Evolutionary conservation across 2,113 vertebrate genomes (phyloP).

Genomic region (Ailuropoda melanoleuca): DNA sequence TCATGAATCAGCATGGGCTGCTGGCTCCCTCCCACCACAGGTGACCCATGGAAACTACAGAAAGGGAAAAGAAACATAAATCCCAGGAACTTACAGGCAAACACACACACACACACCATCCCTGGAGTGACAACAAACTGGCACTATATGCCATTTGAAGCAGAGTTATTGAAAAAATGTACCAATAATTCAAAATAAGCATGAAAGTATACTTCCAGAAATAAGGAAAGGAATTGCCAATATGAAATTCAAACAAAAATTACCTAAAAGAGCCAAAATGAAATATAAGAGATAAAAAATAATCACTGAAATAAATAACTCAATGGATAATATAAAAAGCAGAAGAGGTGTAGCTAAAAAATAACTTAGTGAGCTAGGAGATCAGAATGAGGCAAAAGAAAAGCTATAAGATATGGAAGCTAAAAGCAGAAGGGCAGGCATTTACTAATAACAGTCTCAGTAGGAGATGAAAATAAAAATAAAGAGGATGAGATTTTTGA

Average conservation of each 20-base stretch:
- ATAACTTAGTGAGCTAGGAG: neutral
- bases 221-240: neutral
- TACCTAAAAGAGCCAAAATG: neutral
- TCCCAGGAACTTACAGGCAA: neutral
- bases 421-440: neutral
- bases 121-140: neutral
- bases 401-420: neutral
- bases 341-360: neutral
- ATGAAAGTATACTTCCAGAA: neutral
- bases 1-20: neutral
- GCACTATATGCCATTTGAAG: neutral
- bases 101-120: neutral
- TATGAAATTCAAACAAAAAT: constrained; percentile 1
- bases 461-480: constrained; percentile 15
- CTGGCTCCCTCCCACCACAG: neutral
- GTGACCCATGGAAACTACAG: neutral
- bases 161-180: neutral
- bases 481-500: neutral
- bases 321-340: neutral
- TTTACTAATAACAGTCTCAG: neutral
- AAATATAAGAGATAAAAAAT: neutral
- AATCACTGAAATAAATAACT: constrained; percentile 12
- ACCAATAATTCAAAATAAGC: neutral
- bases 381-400: neutral
- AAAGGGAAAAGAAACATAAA: neutral